A percentile compares a stretch with the other conserved stretches of the same genome.
phyloP scores from a whole-genome alignment of 2,797 vertebrate species.

The Columba guinea region DNA sequence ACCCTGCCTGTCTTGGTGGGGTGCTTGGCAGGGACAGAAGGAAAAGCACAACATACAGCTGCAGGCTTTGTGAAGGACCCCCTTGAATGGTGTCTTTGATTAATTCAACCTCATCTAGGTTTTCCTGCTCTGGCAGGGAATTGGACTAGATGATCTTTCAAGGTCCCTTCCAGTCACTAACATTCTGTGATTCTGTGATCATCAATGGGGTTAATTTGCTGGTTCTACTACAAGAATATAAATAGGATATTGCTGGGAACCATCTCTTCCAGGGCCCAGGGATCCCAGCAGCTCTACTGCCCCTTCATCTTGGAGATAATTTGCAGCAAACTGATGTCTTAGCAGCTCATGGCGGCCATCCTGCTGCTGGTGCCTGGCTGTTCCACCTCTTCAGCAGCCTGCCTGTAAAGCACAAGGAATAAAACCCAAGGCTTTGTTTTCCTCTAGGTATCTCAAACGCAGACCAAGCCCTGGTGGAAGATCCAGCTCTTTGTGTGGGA shows the following conservation, averaged over 20 bases:
- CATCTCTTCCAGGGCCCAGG: neutral
- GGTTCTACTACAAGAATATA: neutral
- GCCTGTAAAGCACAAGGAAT: neutral
- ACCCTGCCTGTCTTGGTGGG: neutral
- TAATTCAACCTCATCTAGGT: neutral
- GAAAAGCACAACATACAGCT: neutral
- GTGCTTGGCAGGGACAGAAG: neutral
- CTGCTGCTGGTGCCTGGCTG: neutral
- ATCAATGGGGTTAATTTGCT: neutral
- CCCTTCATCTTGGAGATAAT: neutral
- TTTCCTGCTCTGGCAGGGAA: too few relatives aligned
- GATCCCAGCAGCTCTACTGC: neutral
- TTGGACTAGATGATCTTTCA: too few relatives aligned
- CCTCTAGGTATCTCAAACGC: slow-evolving; percentile 49
- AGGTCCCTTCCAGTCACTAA: too few relatives aligned
- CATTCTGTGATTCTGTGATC: too few relatives aligned
- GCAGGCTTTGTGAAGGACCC: neutral
- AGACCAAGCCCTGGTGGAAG: slow-evolving; percentile 93
- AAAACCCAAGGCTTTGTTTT: neutral
- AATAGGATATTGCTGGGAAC: neutral
- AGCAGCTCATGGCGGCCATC: neutral
- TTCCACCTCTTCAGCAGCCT: neutral
- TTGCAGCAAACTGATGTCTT: neutral
- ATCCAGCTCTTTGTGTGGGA: slow-evolving; percentile 95
- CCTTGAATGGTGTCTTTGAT: neutral